Evolutionary conservation across 2,888 invertebrate species (phyloP), one percentile per base, ranked within the genome.

Genomic region (Poecilobothrus nobilitatus): DNA sequence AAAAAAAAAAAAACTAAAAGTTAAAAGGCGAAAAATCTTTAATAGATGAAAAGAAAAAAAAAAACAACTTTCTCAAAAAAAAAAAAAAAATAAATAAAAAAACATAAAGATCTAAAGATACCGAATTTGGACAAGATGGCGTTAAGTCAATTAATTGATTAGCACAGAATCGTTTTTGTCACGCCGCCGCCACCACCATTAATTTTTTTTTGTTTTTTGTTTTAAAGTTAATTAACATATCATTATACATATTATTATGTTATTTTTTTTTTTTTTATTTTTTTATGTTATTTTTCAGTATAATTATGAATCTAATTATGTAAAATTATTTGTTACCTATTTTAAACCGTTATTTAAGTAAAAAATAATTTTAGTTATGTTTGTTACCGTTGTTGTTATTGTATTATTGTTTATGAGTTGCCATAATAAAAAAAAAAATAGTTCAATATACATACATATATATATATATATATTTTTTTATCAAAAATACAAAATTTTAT

Each of bases 111-210:
- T 53, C 53, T 12, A 53, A 53, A 53, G 53, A 53, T 53, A 18
- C 53, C 53, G 53, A 53, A 27, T 53, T 53, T 53, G 53, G 53
- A 53, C 53, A 53, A 53, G 53, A 53, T 53, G 53, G 53, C 53
- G 53, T 53, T 53, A 53, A 53, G 63, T 27, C 62, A 63, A 63
- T 63, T 63, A 63, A 63, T 63, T 27, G 63, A 63, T 63, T 63
- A 63, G 63, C 27, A 27, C 53, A 27, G 27, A 63, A 63, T 63
- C 27, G 27, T 27, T 63, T 63, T 63, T 63, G 63, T 63, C 63
- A 63, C 63, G 63, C 63, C 63, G 63, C 63, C 53, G 53, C 18
- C 53, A 53, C 27, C 9, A 53, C 27, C 9, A 53, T 15, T 8
- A 15, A 27, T 27, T 27, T 27, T 27, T 27, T 27, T 27, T 27